A percentile compares a stretch with the other conserved stretches of the same genome.
Conservation (phyloP, 2,888 invertebrate species). For the Nemurella pictetii region DNA sequence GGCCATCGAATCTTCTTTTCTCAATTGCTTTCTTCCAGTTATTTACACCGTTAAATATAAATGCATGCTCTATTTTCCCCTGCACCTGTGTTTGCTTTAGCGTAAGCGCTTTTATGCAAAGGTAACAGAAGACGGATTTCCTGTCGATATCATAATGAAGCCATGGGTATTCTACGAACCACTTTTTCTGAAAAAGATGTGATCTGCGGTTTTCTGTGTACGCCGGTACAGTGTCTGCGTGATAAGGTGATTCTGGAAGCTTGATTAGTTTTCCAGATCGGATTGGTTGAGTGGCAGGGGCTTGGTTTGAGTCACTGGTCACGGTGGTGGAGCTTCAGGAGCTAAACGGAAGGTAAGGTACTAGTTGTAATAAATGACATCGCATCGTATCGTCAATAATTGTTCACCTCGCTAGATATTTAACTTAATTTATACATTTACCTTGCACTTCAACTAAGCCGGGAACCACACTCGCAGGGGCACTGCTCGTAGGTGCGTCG, state of each 20-base stretch:
- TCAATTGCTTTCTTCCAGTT: slow-evolving; percentile 23
- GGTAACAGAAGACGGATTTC: slow-evolving; percentile 6
- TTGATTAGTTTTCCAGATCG: not conserved
- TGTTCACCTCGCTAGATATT: too few relatives aligned
- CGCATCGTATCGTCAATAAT: not conserved
- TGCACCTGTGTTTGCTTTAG: slow-evolving; percentile 3
- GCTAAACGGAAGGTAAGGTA: not conserved
- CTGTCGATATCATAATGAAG: slow-evolving; percentile 18
- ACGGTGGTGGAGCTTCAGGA: not conserved
- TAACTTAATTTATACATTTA: too few relatives aligned
- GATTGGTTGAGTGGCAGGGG: not conserved
- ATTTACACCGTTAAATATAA: slow-evolving; percentile 6
- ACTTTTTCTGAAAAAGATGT: slow-evolving; percentile 19
- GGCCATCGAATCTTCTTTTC: not conserved
- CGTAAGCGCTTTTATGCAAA: slow-evolving; percentile 14
- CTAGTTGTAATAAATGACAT: not conserved
- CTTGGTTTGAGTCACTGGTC: slow-evolving; percentile 4
- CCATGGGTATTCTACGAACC: slow-evolving; percentile 5
- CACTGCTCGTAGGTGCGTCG: too few relatives aligned
- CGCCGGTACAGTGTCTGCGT: not conserved
- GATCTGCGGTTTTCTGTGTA: not conserved
- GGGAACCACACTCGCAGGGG: too few relatives aligned
- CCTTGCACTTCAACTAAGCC: too few relatives aligned
- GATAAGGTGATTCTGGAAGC: slow-evolving; percentile 1
- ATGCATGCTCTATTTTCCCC: not conserved